A percentile compares a stretch with the other conserved stretches of the same genome.
phyloP scores from a whole-genome alignment of 2,888 invertebrate species.

The Ypsolopha scabrella region DNA sequence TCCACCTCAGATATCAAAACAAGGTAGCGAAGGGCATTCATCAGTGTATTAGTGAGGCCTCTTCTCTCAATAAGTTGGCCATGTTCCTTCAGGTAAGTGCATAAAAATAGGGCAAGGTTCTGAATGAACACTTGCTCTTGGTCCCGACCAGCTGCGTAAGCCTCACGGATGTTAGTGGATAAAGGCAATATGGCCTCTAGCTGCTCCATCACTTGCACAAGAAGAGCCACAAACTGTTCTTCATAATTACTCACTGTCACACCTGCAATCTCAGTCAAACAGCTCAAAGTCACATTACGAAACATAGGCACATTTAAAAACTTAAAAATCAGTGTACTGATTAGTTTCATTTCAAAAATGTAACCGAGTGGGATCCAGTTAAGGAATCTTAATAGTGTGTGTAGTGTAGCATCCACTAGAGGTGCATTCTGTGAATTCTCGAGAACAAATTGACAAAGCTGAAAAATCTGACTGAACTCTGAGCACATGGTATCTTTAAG shows the following conservation, averaged over 20 bases:
- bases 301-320: slow-evolving; percentile 98
- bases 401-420: slow-evolving; percentile 94
- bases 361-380: slow-evolving; percentile 99
- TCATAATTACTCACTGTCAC: slow-evolving; percentile 92
- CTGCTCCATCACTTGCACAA: slow-evolving; percentile 93
- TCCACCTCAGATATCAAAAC: slow-evolving; percentile 97
- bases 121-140: slow-evolving; percentile 99
- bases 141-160: slow-evolving; percentile 93
- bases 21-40: slow-evolving; percentile 88
- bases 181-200: slow-evolving; percentile 92
- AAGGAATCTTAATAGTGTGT: slow-evolving; percentile 95
- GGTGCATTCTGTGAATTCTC: slow-evolving; percentile 98
- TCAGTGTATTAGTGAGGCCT: slow-evolving; percentile 79
- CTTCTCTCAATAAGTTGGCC: slow-evolving; percentile 89
- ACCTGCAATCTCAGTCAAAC: slow-evolving; percentile 97
- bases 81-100: slow-evolving; percentile 97
- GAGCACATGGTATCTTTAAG: slow-evolving; percentile 99
- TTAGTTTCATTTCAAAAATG: slow-evolving; percentile 98
- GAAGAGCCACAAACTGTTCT: slow-evolving; percentile 90
- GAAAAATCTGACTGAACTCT: slow-evolving; percentile 98
- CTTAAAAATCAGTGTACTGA: slow-evolving; percentile 93
- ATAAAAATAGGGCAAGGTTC: slow-evolving; percentile 96
- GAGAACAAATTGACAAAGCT: slow-evolving; percentile 97
- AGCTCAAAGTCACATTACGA: slow-evolving; percentile 97
- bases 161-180: slow-evolving; percentile 92